Evolutionary conservation across 92 coral and sea anemone genomes (phyloP).

Genomic region (Bergia puertoricense): DNA sequence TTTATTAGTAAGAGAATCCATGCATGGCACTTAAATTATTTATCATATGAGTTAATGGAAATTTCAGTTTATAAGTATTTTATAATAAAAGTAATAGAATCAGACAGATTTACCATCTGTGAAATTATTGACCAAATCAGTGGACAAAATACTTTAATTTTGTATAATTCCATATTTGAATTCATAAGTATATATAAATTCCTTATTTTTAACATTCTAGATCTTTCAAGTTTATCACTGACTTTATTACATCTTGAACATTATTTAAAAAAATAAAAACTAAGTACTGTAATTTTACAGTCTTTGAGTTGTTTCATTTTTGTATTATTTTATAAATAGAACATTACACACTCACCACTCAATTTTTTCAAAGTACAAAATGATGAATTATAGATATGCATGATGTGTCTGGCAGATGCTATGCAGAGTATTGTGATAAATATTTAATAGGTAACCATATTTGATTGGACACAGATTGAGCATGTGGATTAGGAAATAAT

Average conservation of each 20-base stretch:
- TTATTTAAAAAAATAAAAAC: neutral
- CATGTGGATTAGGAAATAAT: constrained; percentile 10
- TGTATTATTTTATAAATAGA: constrained; percentile 5
- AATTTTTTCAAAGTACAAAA: neutral
- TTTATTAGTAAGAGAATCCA: neutral
- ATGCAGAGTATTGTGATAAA: constrained; percentile 11
- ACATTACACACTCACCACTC: neutral
- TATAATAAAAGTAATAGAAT: neutral
- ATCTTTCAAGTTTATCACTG: too few relatives aligned
- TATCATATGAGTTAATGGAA: neutral
- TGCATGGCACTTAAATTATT: too few relatives aligned
- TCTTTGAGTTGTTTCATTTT: neutral
- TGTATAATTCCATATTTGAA: neutral
- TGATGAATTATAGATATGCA: neutral
- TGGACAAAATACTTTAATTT: neutral
- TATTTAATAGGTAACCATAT: neutral
- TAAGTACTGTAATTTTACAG: neutral
- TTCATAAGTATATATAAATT: neutral
- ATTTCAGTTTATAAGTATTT: neutral
- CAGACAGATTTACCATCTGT: neutral
- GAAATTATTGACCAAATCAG: neutral
- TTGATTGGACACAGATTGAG: constrained; percentile 27
- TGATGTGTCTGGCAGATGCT: neutral
- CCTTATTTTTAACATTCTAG: neutral
- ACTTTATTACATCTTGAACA: neutral